A percentile compares a stretch with the other conserved stretches of the same genome.
Conservation (phyloP, 2,113 vertebrate species). For the Antechinus stuartii region DNA sequence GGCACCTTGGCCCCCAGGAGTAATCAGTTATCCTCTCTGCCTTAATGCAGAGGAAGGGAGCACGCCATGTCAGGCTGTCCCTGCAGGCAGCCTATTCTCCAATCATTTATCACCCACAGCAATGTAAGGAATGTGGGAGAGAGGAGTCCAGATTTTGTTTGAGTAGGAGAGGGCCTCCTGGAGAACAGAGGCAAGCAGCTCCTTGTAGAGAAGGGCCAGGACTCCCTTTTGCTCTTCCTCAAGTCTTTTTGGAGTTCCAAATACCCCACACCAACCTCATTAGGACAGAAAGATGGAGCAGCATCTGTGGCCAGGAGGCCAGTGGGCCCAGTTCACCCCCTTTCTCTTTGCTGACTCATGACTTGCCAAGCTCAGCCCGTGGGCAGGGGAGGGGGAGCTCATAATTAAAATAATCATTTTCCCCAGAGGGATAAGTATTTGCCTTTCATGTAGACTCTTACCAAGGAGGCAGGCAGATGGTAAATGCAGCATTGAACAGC, state of each 20-base stretch:
- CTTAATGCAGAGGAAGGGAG: slow-evolving; percentile 40
- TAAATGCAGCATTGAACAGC: neutral
- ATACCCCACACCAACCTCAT: neutral
- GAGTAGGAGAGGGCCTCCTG: neutral
- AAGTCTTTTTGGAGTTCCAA: neutral
- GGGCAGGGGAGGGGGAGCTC: neutral
- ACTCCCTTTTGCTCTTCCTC: neutral
- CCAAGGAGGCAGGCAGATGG: slow-evolving; percentile 3
- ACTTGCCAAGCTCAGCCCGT: neutral
- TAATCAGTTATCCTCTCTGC: neutral
- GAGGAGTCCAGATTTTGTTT: slow-evolving; percentile 68
- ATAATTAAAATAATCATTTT: slow-evolving; percentile 24
- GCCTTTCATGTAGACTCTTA: slow-evolving; percentile 4
- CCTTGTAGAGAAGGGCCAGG: neutral
- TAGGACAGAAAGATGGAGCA: neutral
- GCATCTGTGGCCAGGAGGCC: neutral
- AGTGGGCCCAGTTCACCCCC: neutral
- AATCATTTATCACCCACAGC: slow-evolving; percentile 77
- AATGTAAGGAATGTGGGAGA: slow-evolving; percentile 79
- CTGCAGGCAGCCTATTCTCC: slow-evolving; percentile 70
- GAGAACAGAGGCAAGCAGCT: neutral
- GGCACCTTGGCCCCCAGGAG: neutral
- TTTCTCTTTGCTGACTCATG: slow-evolving; percentile 10
- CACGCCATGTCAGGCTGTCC: slow-evolving; percentile 46
- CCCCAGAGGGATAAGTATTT: neutral